phyloP scores from a whole-genome alignment of 2,113 vertebrate species.

The Xiphophorus couchianus region DNA sequence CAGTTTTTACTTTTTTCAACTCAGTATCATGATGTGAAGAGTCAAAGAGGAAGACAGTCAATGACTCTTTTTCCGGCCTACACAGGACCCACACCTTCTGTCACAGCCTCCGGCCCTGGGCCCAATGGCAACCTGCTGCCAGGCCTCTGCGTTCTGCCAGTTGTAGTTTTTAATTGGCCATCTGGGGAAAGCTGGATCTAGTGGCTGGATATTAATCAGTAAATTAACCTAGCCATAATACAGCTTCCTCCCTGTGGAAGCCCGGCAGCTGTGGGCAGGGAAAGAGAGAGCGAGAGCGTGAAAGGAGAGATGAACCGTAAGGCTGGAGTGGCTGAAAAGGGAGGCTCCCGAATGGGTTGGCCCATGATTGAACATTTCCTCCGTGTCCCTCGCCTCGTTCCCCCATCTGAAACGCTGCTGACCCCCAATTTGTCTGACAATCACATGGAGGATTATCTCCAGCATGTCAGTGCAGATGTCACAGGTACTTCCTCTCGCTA shows the following conservation, averaged over 20 bases:
- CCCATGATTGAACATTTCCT: constrained; percentile 84
- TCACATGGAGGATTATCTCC: constrained; percentile 83
- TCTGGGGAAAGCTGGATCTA: constrained; percentile 99
- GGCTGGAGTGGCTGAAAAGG: constrained; percentile 82
- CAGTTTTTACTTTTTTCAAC: constrained; percentile 62
- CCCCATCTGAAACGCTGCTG: constrained; percentile 85
- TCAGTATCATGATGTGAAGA: constrained; percentile 71
- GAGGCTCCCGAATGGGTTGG: constrained; percentile 76
- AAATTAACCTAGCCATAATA: constrained; percentile 99
- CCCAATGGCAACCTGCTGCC: constrained; percentile 93
- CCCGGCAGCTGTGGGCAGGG: constrained; percentile 84
- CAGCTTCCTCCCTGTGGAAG: constrained; percentile 91
- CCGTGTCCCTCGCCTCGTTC: constrained; percentile 78
- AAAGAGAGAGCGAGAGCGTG: constrained; percentile 59
- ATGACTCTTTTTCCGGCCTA: constrained; percentile 70
- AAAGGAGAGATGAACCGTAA: constrained; percentile 68
- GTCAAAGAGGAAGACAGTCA: constrained; percentile 78
- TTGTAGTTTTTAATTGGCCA: constrained; percentile 99
- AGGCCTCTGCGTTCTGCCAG: constrained; percentile 92
- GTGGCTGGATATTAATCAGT: constrained; percentile 99
- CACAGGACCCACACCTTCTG: constrained; percentile 88
- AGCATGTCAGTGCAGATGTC: constrained; percentile 89
- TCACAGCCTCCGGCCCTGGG: constrained; percentile 89
- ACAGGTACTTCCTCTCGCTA: constrained; percentile 79
- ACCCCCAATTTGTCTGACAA: constrained; percentile 93